A percentile compares a stretch with the other conserved stretches of the same genome.
phyloP scores from a whole-genome alignment of 2,888 invertebrate genomes.

The Vanessa cardui region DNA sequence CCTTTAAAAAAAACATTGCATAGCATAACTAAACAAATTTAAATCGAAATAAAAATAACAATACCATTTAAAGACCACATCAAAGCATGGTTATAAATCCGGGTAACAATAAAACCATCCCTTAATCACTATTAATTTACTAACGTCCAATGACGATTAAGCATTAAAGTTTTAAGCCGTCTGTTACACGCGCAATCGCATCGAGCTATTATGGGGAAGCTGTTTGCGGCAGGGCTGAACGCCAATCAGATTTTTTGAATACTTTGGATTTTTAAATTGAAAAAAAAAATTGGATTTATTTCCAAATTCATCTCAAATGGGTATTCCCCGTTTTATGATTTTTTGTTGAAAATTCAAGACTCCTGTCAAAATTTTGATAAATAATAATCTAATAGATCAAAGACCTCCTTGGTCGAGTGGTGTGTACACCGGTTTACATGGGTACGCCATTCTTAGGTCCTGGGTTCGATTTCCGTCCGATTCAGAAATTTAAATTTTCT shows the following conservation, averaged over 20 bases:
- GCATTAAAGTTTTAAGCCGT: conserved; percentile 45
- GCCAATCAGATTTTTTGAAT: conserved; percentile 32
- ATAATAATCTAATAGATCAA: too few species aligned
- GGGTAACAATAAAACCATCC: conserved; percentile 20
- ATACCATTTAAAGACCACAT: conserved; percentile 14
- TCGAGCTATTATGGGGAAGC: conserved; percentile 49
- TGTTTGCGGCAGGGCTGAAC: conserved; percentile 47
- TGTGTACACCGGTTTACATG: too few species aligned
- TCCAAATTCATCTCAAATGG: too few species aligned
- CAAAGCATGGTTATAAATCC: conserved; percentile 15
- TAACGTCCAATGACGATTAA: conserved; percentile 24
- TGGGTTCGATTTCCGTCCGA: too few species aligned
- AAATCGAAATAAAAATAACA: not conserved
- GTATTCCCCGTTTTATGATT: too few species aligned
- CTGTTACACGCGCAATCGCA: conserved; percentile 55
- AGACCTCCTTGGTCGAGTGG: too few species aligned
- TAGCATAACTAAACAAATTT: not conserved
- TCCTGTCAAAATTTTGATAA: too few species aligned
- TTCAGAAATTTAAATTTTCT: too few species aligned
- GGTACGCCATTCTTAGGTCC: too few species aligned
- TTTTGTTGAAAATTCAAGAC: too few species aligned
- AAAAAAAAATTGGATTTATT: too few species aligned
- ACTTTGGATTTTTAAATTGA: too few species aligned
- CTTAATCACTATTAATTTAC: conserved; percentile 12
- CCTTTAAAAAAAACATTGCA: not conserved